Evolutionary conservation across 2,888 invertebrate species (phyloP).

Genomic region (Hypercompe scribonia): DNA sequence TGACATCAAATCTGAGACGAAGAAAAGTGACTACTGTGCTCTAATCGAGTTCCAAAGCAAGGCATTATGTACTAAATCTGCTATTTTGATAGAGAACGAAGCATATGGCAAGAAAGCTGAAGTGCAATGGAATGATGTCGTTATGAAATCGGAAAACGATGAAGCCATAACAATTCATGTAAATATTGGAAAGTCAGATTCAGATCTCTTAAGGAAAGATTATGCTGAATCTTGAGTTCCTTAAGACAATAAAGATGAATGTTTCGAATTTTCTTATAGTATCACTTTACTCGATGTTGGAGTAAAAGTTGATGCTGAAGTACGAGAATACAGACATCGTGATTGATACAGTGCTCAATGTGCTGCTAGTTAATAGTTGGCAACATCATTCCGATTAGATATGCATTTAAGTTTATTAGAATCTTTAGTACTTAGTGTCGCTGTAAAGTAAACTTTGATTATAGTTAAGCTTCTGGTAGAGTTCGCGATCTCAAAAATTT

Average conservation of each 20-base stretch:
- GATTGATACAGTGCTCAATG: conserved; percentile 28
- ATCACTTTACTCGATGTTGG: conserved; percentile 25
- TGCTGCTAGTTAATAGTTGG: conserved; percentile 34
- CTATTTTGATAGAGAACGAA: conserved; percentile 80
- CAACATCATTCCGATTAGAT: conserved; percentile 62
- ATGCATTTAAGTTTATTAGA: conserved; percentile 58
- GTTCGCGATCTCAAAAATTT: conserved; percentile 33
- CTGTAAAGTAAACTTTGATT: conserved; percentile 23
- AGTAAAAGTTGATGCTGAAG: conserved; percentile 31
- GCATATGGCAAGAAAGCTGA: conserved; percentile 82
- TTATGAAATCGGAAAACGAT: conserved; percentile 79
- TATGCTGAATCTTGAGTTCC: conserved; percentile 60
- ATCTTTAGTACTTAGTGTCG: conserved; percentile 34
- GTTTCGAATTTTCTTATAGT: conserved; percentile 39
- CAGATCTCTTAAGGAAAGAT: conserved; percentile 65
- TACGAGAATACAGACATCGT: conserved; percentile 28
- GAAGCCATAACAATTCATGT: conserved; percentile 83
- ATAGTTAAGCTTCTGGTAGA: conserved; percentile 42
- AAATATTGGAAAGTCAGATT: conserved; percentile 76
- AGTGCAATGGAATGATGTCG: conserved; percentile 80
- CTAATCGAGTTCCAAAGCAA: conserved; percentile 82
- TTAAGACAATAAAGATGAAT: conserved; percentile 25
- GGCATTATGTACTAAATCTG: conserved; percentile 77
- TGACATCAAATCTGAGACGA: conserved; percentile 72
- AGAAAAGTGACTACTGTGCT: conserved; percentile 81